Conservation (phyloP, 1,140 invertebrate species). For the Phortica variegata region DNA sequence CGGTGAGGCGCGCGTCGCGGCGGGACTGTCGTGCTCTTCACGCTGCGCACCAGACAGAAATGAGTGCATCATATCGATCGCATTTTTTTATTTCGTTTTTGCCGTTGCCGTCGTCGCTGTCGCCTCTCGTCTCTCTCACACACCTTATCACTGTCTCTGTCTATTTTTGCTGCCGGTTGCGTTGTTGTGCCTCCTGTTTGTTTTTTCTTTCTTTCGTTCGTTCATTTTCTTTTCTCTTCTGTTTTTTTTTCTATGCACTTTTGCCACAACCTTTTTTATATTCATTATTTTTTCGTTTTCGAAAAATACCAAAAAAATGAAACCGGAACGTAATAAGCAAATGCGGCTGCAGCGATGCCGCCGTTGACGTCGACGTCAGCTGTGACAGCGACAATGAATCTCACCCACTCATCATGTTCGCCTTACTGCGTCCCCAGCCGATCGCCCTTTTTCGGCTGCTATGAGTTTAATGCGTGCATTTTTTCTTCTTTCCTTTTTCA, state of each 20-base stretch:
- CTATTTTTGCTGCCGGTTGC: slow-evolving; percentile 34
- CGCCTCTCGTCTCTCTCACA: slow-evolving; percentile 2
- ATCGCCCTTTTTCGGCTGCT: no score
- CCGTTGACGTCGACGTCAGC: slow-evolving; percentile 7
- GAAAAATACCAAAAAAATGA: slow-evolving; percentile 39
- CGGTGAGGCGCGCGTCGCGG: no score
- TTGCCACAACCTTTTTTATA: slow-evolving; percentile 18
- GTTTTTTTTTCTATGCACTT: slow-evolving; percentile 52
- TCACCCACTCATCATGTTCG: no score
- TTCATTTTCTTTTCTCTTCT: slow-evolving; percentile 41
- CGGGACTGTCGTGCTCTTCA: background rate
- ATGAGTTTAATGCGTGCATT: slow-evolving; percentile 48
- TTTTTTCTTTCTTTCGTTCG: slow-evolving; percentile 41
- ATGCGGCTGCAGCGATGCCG: slow-evolving; percentile 28
- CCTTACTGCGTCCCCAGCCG: no score
- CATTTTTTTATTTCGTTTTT: slow-evolving; percentile 41
- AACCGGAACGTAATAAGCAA: slow-evolving; percentile 51
- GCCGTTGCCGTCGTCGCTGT: slow-evolving; percentile 10
- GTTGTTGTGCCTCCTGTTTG: slow-evolving; percentile 22
- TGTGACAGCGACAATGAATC: slow-evolving; percentile 13
- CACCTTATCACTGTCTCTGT: background rate
- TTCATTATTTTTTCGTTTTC: slow-evolving; percentile 55
- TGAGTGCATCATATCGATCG: slow-evolving; percentile 58
- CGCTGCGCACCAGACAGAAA: slow-evolving; percentile 55
- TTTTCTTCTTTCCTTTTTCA: slow-evolving; percentile 20